These are phyloP conservation scores for Xanthia icteritia DNA, from an alignment of 2,888 invertebrate genomes.

Conservation along the genomic window DNA sequence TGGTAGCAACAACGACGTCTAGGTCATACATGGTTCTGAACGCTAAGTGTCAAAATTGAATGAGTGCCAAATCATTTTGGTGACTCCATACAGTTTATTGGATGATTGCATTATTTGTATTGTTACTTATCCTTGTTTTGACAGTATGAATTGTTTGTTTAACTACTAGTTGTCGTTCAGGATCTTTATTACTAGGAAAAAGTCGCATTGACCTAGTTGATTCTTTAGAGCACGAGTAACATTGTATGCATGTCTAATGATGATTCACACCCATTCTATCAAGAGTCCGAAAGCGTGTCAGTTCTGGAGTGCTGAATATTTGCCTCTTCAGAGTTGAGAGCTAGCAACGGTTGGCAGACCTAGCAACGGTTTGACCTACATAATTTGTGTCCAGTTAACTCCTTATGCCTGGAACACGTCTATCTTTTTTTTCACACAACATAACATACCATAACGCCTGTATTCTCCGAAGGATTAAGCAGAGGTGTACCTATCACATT, in stretches of 20 bases:
- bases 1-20: conserved; percentile 34
- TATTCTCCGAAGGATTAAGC: too few species aligned
- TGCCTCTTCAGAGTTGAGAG: conserved; percentile 16
- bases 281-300: conserved; percentile 31
- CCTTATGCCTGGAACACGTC: neutral
- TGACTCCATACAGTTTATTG: conserved; percentile 46
- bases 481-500: neutral
- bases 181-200: conserved; percentile 30
- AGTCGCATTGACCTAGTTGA: conserved; percentile 30
- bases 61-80: conserved; percentile 58
- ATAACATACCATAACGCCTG: too few species aligned
- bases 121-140: conserved; percentile 46
- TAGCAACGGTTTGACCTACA: conserved; percentile 4
- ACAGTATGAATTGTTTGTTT: conserved; percentile 48
- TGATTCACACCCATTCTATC: conserved; percentile 26
- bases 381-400: too few species aligned
- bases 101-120: conserved; percentile 58
- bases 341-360: too few species aligned
- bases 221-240: neutral
- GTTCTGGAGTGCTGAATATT: neutral
- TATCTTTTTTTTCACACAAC: neutral
- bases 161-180: conserved; percentile 17
- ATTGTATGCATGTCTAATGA: conserved; percentile 15
- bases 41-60: conserved; percentile 59
- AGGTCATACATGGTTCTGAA: conserved; percentile 36